Base-by-base conservation (phyloP, 2,888 invertebrate species). In the Nemurella pictetii region DNA sequence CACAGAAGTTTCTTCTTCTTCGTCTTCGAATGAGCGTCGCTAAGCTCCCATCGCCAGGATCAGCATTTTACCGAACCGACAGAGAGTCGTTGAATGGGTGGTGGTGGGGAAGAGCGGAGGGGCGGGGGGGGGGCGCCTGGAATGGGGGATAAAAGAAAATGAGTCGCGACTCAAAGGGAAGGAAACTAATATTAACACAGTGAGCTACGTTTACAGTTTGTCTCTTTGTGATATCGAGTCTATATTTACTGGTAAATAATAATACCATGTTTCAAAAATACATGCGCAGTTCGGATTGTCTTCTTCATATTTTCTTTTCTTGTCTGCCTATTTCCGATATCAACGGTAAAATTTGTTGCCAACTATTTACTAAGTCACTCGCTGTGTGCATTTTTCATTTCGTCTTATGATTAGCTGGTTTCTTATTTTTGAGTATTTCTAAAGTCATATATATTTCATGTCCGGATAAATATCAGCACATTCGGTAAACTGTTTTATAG, bases 11-110 rank as follows among this genome's bases (percentile, higher is more conserved):
- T 30, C 78, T 28, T n/a, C 26, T 29, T 78, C 78, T 30, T 78
- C 30, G 27, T 78, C 29, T 78, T 78, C 78, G 15, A 78, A 78
- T 30, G 78, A 78, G 78, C 26, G n/a, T 29, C 5, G 26, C 78
- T 78, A 28, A 28, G 29, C 28, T 78, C n/a, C 30, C 78, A 4
- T 78, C 78, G 28, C n/a, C 30, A 29, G 78, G 78, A 78, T 78
- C 78, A 78, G 78, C 78, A 78, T 78, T 78, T 75, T 78, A n/a
- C 78, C 30, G 78, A 78, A 3, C 78, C 26, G 78, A 78, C 78
- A 78, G 78, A 27, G 15, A 55, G 55, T 55, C 55, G 9, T 55
- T 15, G 12, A 55, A 55, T 55, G 55, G 55, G 55, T 3, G 55
- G 55, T 3, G 20, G 55, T 3, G 55, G 15, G 12, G n/a, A n/a